A percentile compares a stretch with the other conserved stretches of the same genome.
phyloP scores from a whole-genome alignment of 30 jellyfish, hydroid and myxozoan genomes.

The Kudoa iwatai region DNA sequence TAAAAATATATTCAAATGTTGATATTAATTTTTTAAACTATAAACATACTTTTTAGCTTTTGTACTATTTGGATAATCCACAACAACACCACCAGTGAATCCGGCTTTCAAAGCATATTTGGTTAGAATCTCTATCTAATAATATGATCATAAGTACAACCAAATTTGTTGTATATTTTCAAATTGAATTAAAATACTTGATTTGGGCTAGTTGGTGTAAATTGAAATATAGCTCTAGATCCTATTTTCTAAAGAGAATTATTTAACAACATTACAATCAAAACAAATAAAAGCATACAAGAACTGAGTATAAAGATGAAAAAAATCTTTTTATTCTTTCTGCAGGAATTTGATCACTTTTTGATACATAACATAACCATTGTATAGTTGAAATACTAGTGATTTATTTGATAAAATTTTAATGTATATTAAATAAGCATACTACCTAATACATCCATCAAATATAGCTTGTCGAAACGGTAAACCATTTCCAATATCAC shows the following conservation, averaged over 20 bases:
- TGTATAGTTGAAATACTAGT: conserved; percentile 73
- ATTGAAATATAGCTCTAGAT: conserved; percentile 47
- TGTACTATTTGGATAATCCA: conserved; percentile 71
- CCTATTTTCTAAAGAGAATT: conserved; percentile 11
- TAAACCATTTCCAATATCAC: conserved; percentile 70
- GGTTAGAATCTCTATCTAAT: conserved; percentile 24
- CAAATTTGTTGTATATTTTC: not conserved
- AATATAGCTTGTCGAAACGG: conserved; percentile 67
- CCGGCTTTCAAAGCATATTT: conserved; percentile 64
- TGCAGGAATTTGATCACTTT: conserved; percentile 40
- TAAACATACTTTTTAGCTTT: conserved; percentile 20
- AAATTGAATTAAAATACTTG: conserved; percentile 10
- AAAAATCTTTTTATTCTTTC: conserved; percentile 25
- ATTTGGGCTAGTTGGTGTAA: conserved; percentile 50
- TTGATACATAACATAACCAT: conserved; percentile 77
- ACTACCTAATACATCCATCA: conserved; percentile 74
- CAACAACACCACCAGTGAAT: conserved; percentile 76
- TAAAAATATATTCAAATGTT: not conserved
- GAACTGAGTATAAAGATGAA: conserved; percentile 17
- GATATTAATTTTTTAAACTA: not conserved
- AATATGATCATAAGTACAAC: not conserved
- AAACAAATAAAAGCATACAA: conserved; percentile 3
- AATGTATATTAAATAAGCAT: too few relatives aligned
- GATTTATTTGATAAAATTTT: too few relatives aligned
- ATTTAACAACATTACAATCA: not conserved